phyloP scores from a whole-genome alignment of 2,113 vertebrate genomes.

The Mesembrinibis cayennensis region DNA sequence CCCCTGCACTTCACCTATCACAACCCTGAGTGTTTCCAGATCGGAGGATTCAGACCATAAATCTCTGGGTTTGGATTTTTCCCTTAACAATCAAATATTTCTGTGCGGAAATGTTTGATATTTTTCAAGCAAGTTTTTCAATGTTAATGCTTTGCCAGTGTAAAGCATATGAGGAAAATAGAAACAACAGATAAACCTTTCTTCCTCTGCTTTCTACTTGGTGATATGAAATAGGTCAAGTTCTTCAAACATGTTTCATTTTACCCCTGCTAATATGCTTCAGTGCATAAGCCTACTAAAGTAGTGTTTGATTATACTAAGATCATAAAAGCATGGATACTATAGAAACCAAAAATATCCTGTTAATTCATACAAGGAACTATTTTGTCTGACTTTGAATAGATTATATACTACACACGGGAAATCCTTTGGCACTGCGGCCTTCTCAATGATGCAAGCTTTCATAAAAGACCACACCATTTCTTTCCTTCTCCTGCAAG shows the following conservation, averaged over 20 bases:
- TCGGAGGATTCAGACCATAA: background rate
- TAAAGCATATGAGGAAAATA: background rate
- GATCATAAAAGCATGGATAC: background rate
- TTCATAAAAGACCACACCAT: background rate
- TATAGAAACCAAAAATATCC: background rate
- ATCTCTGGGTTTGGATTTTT: slow-evolving; percentile 1
- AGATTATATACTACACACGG: background rate
- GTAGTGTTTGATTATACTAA: background rate
- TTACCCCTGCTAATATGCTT: background rate
- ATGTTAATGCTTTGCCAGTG: background rate
- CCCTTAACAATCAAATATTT: background rate
- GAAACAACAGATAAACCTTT: background rate
- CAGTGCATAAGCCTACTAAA: background rate
- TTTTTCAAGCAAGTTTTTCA: background rate
- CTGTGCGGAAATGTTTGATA: background rate
- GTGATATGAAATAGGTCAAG: background rate
- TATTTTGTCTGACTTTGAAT: background rate
- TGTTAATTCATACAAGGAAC: background rate
- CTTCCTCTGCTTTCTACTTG: background rate
- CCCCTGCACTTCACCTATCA: background rate
- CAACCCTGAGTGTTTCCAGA: slow-evolving; percentile 20
- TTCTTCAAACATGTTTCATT: slow-evolving; percentile 1
- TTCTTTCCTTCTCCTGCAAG: background rate
- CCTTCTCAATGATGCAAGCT: background rate
- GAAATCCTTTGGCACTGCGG: background rate